These are phyloP conservation scores for Bubalus kerabau DNA, from an alignment of 2,113 vertebrate species.

Conservation along the genomic window DNA sequence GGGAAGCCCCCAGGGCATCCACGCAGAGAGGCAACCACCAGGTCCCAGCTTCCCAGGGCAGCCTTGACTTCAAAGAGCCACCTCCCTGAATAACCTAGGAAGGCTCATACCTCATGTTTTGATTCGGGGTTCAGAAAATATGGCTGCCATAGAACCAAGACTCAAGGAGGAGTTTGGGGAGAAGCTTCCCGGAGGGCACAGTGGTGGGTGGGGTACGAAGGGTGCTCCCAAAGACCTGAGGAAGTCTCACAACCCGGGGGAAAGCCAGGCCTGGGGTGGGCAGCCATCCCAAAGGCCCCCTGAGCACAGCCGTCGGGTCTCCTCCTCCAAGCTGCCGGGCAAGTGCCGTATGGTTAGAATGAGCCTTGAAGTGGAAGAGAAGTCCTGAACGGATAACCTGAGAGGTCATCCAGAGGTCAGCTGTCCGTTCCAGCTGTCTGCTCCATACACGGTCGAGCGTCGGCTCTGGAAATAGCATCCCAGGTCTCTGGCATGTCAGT, in stretches of 20 bases:
- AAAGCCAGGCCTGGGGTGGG: not conserved
- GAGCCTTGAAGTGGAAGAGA: not conserved
- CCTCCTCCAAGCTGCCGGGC: not conserved
- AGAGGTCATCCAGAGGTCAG: not conserved
- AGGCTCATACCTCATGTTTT: not conserved
- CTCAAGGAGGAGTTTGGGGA: not conserved
- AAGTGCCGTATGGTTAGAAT: not conserved
- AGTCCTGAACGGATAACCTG: not conserved
- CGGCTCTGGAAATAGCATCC: accelerated
- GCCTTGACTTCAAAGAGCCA: not conserved
- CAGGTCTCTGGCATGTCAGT: not conserved
- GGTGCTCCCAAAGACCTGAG: not conserved
- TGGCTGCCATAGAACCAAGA: not conserved
- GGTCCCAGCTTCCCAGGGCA: not conserved
- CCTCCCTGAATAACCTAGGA: not conserved
- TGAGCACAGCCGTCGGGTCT: not conserved
- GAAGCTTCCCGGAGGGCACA: not conserved
- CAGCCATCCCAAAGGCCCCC: accelerated
- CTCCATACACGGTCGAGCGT: accelerated
- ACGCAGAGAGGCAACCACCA: not conserved
- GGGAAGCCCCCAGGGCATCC: not conserved
- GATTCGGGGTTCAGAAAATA: not conserved
- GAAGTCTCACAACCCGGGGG: too few species aligned
- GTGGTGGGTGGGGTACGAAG: not conserved
- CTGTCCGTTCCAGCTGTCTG: not conserved